A percentile compares a stretch with the other conserved stretches of the same genome.
Conservation (phyloP, 2,113 vertebrate genomes). For the Psammodynastes pulverulentus region DNA sequence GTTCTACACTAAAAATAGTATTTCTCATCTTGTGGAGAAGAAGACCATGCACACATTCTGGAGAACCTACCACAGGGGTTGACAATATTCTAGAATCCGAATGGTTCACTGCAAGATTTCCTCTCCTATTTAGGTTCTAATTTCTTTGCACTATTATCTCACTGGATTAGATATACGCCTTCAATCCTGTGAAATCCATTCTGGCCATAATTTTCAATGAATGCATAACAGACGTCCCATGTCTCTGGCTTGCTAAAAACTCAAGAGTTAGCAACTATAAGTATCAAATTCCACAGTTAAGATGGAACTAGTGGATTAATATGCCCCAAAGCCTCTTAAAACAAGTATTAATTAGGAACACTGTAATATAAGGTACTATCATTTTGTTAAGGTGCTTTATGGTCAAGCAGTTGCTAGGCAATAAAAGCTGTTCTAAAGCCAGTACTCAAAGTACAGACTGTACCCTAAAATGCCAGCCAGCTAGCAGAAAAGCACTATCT, state of each 20-base stretch:
- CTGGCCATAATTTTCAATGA: neutral
- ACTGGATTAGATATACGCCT: neutral
- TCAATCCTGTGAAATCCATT: neutral
- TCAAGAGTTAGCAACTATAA: neutral
- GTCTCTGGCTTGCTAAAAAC: neutral
- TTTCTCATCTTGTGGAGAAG: neutral
- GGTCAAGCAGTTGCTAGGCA: constrained; percentile 8
- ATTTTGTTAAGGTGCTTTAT: neutral
- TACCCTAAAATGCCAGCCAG: neutral
- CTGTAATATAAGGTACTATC: constrained; percentile 4
- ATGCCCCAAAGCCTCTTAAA: constrained; percentile 9
- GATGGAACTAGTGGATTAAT: neutral
- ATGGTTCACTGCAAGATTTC: neutral
- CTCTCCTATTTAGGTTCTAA: neutral
- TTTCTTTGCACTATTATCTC: neutral
- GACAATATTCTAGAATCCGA: neutral
- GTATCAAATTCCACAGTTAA: neutral
- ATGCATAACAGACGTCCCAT: neutral
- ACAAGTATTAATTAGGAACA: constrained; percentile 46
- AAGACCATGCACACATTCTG: neutral
- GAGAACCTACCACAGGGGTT: neutral
- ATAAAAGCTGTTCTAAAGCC: neutral
- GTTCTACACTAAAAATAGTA: neutral
- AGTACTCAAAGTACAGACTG: neutral
- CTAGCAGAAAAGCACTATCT: fast-evolving